Evolutionary conservation across 2,888 invertebrate genomes (phyloP).

Genomic region (Formica aserva): DNA sequence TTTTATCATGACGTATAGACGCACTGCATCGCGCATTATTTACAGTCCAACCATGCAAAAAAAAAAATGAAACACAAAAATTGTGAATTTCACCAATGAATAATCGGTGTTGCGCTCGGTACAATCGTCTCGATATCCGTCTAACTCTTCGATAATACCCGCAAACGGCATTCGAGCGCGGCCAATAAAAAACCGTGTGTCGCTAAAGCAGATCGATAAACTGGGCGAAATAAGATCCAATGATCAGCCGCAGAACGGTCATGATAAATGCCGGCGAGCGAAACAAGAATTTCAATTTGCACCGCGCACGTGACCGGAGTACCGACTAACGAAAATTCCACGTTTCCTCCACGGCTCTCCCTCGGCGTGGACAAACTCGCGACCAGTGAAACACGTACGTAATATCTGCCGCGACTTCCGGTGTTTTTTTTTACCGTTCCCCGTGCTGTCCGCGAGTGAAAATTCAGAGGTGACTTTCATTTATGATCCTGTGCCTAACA

Average conservation of each 20-base stretch:
- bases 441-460: slow-evolving; percentile 41
- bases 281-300: slow-evolving; percentile 83
- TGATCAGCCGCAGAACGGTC: slow-evolving; percentile 64
- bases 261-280: slow-evolving; percentile 77
- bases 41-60: slow-evolving; percentile 29
- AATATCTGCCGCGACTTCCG: slow-evolving; percentile 63
- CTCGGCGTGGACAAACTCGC: slow-evolving; percentile 49
- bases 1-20: slow-evolving; percentile 46
- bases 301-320: slow-evolving; percentile 75
- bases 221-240: slow-evolving; percentile 52
- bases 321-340: slow-evolving; percentile 66
- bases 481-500: slow-evolving; percentile 41
- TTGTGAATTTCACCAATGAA: slow-evolving; percentile 32
- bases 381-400: slow-evolving; percentile 30
- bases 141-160: slow-evolving; percentile 13
- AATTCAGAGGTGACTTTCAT: slow-evolving; percentile 46
- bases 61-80: not conserved
- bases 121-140: slow-evolving; percentile 39
- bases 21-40: slow-evolving; percentile 38
- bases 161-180: not conserved
- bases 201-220: slow-evolving; percentile 52
- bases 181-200: slow-evolving; percentile 30
- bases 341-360: slow-evolving; percentile 38
- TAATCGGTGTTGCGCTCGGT: slow-evolving; percentile 18
- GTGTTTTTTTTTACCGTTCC: slow-evolving; percentile 33